phyloP scores from a whole-genome alignment of 2,888 invertebrate genomes.

The Pachycephus smyrnensis region DNA sequence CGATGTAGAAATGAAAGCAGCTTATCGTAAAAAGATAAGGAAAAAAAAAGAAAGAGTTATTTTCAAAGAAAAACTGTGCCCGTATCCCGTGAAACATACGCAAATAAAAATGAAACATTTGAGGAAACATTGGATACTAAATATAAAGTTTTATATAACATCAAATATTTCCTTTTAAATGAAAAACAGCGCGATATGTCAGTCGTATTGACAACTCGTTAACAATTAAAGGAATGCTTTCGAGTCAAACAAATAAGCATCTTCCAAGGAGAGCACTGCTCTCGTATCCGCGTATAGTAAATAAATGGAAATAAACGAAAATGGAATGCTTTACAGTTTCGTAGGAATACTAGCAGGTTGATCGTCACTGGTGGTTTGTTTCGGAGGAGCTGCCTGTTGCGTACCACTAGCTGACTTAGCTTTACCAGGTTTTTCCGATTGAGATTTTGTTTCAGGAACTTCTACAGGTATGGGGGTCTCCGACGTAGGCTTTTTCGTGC shows the following conservation, averaged over 20 bases:
- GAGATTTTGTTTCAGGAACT: constrained; percentile 30
- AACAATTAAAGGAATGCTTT: neutral
- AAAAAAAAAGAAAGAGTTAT: constrained; percentile 25
- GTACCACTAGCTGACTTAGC: constrained; percentile 70
- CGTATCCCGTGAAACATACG: constrained; percentile 17
- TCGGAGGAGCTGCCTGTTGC: constrained; percentile 50
- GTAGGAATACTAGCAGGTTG: neutral
- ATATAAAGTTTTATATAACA: neutral
- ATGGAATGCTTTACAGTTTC: neutral
- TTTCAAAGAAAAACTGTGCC: constrained; percentile 31
- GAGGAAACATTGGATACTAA: constrained; percentile 6
- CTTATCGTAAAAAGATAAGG: constrained; percentile 5
- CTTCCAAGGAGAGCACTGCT: neutral
- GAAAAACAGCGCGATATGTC: neutral
- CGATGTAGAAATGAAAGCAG: no score
- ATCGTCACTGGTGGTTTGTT: neutral
- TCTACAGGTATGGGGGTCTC: constrained; percentile 35
- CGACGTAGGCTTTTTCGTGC: constrained; percentile 14
- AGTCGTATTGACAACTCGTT: neutral
- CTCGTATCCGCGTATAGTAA: neutral
- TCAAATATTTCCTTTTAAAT: neutral
- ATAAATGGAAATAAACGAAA: neutral
- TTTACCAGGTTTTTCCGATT: constrained; percentile 37
- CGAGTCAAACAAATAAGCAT: neutral
- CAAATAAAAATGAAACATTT: constrained; percentile 17